These are phyloP conservation scores for Cygnus atratus DNA, from an alignment of 2,113 vertebrate genomes.

Conservation along the genomic window DNA sequence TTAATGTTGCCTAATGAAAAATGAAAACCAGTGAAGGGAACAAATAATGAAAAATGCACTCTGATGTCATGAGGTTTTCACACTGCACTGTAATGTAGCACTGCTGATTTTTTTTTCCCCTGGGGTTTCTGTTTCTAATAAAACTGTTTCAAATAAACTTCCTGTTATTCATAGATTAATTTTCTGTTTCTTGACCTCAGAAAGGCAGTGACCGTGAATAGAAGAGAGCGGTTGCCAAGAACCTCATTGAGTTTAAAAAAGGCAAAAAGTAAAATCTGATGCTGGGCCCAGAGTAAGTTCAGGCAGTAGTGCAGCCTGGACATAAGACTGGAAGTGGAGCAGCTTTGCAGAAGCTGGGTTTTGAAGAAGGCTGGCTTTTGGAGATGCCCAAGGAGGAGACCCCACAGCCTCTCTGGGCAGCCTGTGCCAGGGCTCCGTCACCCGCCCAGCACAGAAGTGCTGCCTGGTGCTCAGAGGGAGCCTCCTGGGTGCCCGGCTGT, in stretches of 20 bases:
- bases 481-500: too few species aligned
- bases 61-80: not conserved
- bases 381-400: too few species aligned
- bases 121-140: not conserved
- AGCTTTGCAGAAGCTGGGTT: not conserved
- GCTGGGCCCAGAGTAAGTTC: accelerated
- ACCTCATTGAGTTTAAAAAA: accelerated
- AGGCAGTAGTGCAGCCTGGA: not conserved
- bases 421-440: too few species aligned
- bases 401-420: too few species aligned
- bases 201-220: not conserved
- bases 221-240: not conserved
- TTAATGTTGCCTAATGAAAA: not conserved
- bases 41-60: not conserved
- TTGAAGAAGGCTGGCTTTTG: too few species aligned
- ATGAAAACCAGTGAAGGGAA: not conserved
- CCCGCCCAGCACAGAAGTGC: too few species aligned
- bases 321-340: accelerated
- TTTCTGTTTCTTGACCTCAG: not conserved
- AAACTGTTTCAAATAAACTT: not conserved
- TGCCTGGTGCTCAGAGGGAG: too few species aligned
- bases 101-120: too few species aligned
- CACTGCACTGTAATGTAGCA: not conserved
- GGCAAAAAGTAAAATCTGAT: not conserved
- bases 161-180: not conserved